Evolutionary conservation across 2,888 invertebrate species (phyloP), one percentile per base, ranked within the genome.

Genomic region (Apotomis capreana): DNA sequence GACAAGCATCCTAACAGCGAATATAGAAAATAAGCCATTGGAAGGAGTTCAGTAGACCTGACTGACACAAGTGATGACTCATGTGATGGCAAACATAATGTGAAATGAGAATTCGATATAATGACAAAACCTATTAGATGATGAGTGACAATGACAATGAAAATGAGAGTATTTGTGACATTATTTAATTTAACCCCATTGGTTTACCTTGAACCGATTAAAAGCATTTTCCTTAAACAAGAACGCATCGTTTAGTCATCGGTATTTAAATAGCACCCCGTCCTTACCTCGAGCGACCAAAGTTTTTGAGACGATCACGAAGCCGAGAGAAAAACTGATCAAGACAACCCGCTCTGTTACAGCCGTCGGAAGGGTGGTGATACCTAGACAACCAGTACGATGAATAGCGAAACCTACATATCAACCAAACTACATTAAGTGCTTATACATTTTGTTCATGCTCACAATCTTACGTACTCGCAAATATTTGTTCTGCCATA

Each of bases 281-380:
- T 85, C 87, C 91, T 92, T 92, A 92, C 92, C 92, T 92, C 87
- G 87, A 86, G 83, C 87, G 90, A 90, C 86, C 89, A 90, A 91
- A 83, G 89, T 90, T 91, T 92, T 91, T 91, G 91, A 91, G 86
- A 79, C 89, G 92, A 80, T 90, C 87, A 79, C 90, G 91, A 79
- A 91, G 91, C 77, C 88, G 90, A 85, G 87, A 87, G 91, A 89
- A 83, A 82, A 91, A 87, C 77, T 90, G 90, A 88, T 86, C 89
- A 84, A 92, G 87, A 89, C 90, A 91, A 89, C 89, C 84, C 82
- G 89, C 82, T 84, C 88, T 89, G 88, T 87, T 88, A 81, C 91
- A 90, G 87, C 90, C 89, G 88, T 91, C 91, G 75, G 90, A 87
- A 76, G 89, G 88, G 81, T 89, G 89, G 80, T 90, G 92, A 83